These are phyloP conservation scores for Canis aureus DNA, from an alignment of 2,113 vertebrate genomes.

Conservation along the genomic window DNA sequence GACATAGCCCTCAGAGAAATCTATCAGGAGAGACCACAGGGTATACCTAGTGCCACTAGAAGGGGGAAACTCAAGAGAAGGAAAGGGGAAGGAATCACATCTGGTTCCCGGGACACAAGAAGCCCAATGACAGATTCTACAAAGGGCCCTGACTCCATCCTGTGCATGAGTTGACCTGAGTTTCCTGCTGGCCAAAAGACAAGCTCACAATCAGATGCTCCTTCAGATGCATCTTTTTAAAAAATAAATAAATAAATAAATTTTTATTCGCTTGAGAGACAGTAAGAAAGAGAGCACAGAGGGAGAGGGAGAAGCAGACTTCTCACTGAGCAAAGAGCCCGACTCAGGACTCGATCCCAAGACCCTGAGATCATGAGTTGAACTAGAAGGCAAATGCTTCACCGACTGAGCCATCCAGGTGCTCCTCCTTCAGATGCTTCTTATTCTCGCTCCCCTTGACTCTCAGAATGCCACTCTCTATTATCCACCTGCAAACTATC, in stretches of 20 bases:
- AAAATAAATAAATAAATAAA: too few relatives aligned
- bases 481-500: not conserved
- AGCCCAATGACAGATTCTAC: not conserved
- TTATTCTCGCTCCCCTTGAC: not conserved
- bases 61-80: not conserved
- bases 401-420: too few relatives aligned
- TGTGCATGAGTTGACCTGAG: not conserved
- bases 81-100: not conserved
- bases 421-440: not conserved
- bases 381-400: too few relatives aligned
- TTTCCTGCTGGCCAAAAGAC: not conserved
- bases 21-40: not conserved
- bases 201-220: not conserved
- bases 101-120: not conserved
- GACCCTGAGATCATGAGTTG: too few relatives aligned
- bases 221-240: not conserved
- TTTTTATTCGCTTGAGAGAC: too few relatives aligned
- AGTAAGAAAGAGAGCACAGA: too few relatives aligned
- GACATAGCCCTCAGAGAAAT: not conserved
- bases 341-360: too few relatives aligned
- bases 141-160: not conserved
- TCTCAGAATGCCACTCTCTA: not conserved
- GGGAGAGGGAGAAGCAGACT: too few relatives aligned
- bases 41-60: not conserved
- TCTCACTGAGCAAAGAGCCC: too few relatives aligned